phyloP scores from a whole-genome alignment of 2,797 vertebrate genomes.

The Benthosema pterotum region DNA sequence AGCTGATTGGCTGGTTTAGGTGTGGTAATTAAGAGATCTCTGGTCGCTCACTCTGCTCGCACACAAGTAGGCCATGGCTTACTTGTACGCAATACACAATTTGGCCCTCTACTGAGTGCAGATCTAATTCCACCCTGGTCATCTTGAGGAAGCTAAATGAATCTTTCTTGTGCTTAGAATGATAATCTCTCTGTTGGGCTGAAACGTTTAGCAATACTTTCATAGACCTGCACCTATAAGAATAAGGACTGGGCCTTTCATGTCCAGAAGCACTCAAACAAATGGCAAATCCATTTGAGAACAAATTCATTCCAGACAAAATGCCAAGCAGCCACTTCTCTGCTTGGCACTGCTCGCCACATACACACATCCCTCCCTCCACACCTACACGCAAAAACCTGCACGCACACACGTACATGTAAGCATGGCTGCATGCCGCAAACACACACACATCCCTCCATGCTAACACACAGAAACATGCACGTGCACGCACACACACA shows the following conservation, averaged over 20 bases:
- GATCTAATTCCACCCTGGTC: too few relatives aligned
- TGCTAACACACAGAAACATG: constrained; percentile 20
- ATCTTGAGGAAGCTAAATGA: too few relatives aligned
- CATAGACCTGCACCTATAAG: neutral
- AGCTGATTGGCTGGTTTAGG: too few relatives aligned
- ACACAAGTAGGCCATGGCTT: too few relatives aligned
- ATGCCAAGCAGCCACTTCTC: constrained; percentile 16
- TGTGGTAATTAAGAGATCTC: too few relatives aligned
- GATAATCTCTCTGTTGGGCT: neutral
- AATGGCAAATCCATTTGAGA: constrained; percentile 25
- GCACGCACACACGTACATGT: constrained; percentile 30
- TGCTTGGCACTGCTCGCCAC: too few relatives aligned
- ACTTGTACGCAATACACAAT: too few relatives aligned
- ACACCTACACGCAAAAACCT: constrained; percentile 18
- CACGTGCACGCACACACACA: constrained; percentile 26
- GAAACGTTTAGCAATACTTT: neutral
- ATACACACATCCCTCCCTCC: neutral
- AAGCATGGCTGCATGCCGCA: too few relatives aligned
- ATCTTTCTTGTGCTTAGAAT: neutral
- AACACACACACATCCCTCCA: constrained; percentile 2
- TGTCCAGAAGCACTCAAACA: constrained; percentile 12
- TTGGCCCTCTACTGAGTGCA: too few relatives aligned
- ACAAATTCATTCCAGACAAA: constrained; percentile 50
- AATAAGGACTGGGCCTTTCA: constrained; percentile 34
- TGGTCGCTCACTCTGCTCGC: too few relatives aligned